These are phyloP conservation scores for Edolisoma coerulescens DNA, from an alignment of 2,113 vertebrate genomes.

Conservation along the genomic window DNA sequence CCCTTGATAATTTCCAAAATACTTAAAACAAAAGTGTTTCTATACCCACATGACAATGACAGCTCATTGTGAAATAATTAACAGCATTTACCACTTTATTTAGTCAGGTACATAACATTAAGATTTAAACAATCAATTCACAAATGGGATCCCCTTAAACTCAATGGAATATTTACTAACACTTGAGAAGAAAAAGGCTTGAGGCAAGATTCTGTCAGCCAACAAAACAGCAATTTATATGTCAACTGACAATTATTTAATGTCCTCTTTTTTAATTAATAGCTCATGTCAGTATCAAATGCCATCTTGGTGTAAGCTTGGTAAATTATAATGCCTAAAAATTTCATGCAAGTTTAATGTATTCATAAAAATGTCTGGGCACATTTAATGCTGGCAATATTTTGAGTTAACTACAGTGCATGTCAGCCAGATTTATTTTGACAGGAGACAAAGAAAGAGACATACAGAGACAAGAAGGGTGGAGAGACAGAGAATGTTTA, in stretches of 20 bases:
- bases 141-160: background rate
- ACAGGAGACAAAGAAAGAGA: constrained; percentile 32
- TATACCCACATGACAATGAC: background rate
- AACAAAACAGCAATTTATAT: constrained; percentile 37
- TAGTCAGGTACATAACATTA: background rate
- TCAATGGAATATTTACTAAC: constrained; percentile 29
- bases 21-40: background rate
- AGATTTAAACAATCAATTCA: background rate
- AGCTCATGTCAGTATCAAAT: constrained; percentile 54
- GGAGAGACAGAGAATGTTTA: background rate
- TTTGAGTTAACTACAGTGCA: constrained; percentile 61
- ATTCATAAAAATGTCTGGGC: constrained; percentile 65
- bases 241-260: constrained; percentile 52
- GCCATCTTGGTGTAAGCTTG: constrained; percentile 51
- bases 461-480: background rate
- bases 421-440: constrained; percentile 59
- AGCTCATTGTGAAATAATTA: background rate
- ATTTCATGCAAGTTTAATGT: constrained; percentile 61
- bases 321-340: constrained; percentile 60
- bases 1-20: background rate
- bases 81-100: background rate
- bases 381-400: constrained; percentile 61
- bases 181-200: background rate
- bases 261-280: constrained; percentile 53
- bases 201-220: constrained; percentile 20